Base-by-base conservation (phyloP, 2,113 vertebrate genomes). In the Saiga tatarica region DNA sequence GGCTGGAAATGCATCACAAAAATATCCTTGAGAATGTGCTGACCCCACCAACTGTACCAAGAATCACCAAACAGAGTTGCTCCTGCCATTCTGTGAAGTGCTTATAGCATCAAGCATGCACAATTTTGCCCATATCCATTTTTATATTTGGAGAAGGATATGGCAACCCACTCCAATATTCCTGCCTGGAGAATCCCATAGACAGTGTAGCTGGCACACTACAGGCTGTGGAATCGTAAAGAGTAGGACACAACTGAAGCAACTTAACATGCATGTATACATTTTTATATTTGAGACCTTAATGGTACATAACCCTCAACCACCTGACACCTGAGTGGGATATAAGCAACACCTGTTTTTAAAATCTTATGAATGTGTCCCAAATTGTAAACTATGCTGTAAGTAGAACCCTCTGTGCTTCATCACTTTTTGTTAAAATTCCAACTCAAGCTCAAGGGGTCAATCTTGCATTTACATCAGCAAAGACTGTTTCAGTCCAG, bases 381-480 rank as follows among this genome's bases (percentile, higher is more conserved):
- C 45, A 17, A 15, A 30, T 92, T 89, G 23, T 81, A 82, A 98
- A 0, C 94, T 88, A 79, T 62, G 89, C 82, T 93, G 23, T 64
- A 93, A 82, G 39, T 42, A 74, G 91, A 59, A 64, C 52, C 28
- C 26, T 71, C 21, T 94, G 9, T 91, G 25, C 39, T 96, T 74
- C 7, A 9, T 50, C 79, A 88, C 39, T 87, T n/a, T 39, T 89
- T 79, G 28, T 60, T 96, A 39, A 91, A 89, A 96, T 81, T 87
- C 86, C 64, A 95, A 19, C 53, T 53, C 82, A 45, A 57, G 97
- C 93, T 85, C 86, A 95, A 97, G 87, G 42, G 87, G 2, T 53
- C 17, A 57, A 42, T 91, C n/a, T 26, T 94, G 28, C 57, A 42
- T 67, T 90, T 91, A 67, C 1, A 0, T 87, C 89, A 94, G 39